phyloP scores from a whole-genome alignment of 2,113 vertebrate species.

The Hiodon tergisus region DNA sequence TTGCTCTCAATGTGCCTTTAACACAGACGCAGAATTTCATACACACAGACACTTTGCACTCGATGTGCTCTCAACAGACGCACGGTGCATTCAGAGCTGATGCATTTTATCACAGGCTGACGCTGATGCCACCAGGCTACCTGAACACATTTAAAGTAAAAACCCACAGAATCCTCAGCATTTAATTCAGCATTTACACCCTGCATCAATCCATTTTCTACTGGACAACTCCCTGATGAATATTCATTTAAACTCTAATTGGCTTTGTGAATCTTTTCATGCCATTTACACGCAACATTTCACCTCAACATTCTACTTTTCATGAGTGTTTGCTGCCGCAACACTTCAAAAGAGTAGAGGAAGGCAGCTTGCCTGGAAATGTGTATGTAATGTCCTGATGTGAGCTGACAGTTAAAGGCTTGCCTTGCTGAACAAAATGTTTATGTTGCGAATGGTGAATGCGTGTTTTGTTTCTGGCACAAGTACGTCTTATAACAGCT shows the following conservation, averaged over 20 bases:
- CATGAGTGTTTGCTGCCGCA: background rate
- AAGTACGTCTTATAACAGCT: background rate
- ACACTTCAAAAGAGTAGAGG: conserved; percentile 31
- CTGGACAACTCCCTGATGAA: no score
- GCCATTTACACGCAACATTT: no score
- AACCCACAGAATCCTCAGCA: background rate
- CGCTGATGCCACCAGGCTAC: no score
- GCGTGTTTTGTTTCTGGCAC: background rate
- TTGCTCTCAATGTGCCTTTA: background rate
- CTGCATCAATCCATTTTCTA: no score
- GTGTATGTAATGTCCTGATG: conserved; percentile 22
- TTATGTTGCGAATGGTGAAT: conserved; percentile 9
- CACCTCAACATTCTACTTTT: no score
- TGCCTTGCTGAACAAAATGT: conserved; percentile 12
- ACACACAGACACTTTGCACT: background rate
- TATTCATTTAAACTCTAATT: no score
- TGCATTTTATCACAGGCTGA: no score
- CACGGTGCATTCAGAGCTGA: no score
- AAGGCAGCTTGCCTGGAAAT: conserved; percentile 26
- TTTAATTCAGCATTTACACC: no score
- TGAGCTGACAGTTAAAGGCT: conserved; percentile 19
- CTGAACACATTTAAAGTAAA: background rate
- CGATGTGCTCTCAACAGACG: no score
- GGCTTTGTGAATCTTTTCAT: no score
- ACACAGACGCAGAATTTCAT: background rate